Evolutionary conservation across 2,888 invertebrate species (phyloP).

Genomic region (Polydrusus cervinus): DNA sequence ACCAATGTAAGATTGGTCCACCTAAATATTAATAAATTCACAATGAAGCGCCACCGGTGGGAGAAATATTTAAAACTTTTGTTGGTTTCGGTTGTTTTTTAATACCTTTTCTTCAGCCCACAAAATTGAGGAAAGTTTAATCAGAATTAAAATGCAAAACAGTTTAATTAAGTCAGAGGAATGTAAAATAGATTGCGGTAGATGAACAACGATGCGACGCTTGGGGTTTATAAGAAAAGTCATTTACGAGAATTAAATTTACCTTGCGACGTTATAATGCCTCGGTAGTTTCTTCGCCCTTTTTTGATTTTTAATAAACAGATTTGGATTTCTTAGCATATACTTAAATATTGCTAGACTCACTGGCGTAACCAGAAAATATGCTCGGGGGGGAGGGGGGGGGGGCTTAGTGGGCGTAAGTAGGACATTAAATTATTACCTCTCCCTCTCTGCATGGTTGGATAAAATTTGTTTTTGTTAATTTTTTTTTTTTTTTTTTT

Average conservation of each 20-base stretch:
- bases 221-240: constrained; percentile 27
- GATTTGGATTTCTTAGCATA: background rate
- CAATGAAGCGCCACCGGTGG: background rate
- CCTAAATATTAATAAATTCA: constrained; percentile 5
- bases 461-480: no score
- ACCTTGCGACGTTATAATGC: constrained; percentile 22
- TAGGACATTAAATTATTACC: no score
- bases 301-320: constrained; percentile 12
- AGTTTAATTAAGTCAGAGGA: constrained; percentile 66
- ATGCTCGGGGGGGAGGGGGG: no score
- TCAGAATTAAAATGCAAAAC: constrained; percentile 67
- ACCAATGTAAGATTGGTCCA: background rate
- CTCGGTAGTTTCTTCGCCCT: background rate
- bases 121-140: constrained; percentile 60
- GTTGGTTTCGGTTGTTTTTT: constrained; percentile 25
- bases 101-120: constrained; percentile 27
- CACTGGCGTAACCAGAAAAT: no score
- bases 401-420: no score
- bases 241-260: constrained; percentile 25
- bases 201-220: constrained; percentile 39
- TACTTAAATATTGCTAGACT: no score
- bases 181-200: constrained; percentile 56
- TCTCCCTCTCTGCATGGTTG: no score
- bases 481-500: no score
- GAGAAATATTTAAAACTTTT: constrained; percentile 13